Evolutionary conservation across 2,888 invertebrate genomes (phyloP).

Genomic region (Galerucella calmariensis): DNA sequence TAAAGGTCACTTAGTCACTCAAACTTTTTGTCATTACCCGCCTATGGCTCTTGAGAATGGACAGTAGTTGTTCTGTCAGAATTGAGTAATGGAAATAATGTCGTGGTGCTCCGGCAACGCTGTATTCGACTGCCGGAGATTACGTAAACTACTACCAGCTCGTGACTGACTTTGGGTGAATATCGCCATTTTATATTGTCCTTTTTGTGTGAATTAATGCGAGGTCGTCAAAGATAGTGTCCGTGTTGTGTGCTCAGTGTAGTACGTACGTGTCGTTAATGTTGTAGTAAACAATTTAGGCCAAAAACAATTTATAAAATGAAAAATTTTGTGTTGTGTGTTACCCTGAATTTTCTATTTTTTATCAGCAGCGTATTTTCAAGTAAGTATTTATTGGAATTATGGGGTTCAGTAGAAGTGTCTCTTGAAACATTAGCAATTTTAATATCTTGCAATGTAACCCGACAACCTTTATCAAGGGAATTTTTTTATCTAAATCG

Average conservation of each 20-base stretch:
- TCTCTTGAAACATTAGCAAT: slow-evolving; percentile 1
- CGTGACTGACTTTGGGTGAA: slow-evolving; percentile 59
- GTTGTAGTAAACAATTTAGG: slow-evolving; percentile 46
- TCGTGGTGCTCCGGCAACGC: slow-evolving; percentile 13
- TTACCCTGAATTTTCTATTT: slow-evolving; percentile 58
- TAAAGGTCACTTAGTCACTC: no score
- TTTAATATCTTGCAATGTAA: slow-evolving; percentile 6
- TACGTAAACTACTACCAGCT: slow-evolving; percentile 60
- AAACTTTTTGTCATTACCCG: background rate
- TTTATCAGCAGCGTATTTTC: slow-evolving; percentile 55
- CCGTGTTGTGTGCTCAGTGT: slow-evolving; percentile 52
- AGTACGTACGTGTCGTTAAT: slow-evolving; percentile 46
- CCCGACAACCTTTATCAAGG: slow-evolving; percentile 17
- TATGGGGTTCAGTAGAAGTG: slow-evolving; percentile 36
- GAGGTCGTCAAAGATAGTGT: slow-evolving; percentile 53
- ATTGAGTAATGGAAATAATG: background rate
- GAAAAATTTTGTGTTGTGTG: slow-evolving; percentile 60
- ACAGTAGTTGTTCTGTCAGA: background rate
- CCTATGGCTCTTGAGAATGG: background rate
- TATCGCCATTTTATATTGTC: slow-evolving; percentile 59
- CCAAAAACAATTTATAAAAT: slow-evolving; percentile 53
- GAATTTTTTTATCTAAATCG: slow-evolving; percentile 37
- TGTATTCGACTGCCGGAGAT: slow-evolving; percentile 52
- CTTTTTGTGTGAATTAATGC: slow-evolving; percentile 55
- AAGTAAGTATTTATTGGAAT: slow-evolving; percentile 49